Evolutionary conservation across 2,113 vertebrate genomes (phyloP), one percentile per base, ranked within the genome.

Genomic region (Sturnus vulgaris): DNA sequence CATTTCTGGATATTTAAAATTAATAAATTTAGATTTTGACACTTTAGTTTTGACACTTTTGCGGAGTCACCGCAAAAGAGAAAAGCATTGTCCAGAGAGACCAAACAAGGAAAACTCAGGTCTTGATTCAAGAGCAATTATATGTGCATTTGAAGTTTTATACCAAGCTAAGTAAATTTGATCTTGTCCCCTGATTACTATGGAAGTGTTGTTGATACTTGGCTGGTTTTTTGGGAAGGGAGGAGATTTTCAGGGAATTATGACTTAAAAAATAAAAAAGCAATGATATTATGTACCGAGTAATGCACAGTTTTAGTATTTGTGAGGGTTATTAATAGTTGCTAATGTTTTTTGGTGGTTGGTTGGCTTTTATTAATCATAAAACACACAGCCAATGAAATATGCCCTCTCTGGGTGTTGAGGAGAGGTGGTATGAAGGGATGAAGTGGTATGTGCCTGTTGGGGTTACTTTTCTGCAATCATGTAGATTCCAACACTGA

Each of bases 101-200:
- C 14, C 27, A 42, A 55, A 53, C 18, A 60, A 55, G n/a, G 33
- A 53, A 61, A 76, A 19, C 8, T 40, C 7, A 3, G 27, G 23
- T 78, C 56, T 79, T 0, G 1, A 68, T 30, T 63, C 23, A 59
- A 66, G 42, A 53, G 15, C 27, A 31, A n/a, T 47, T 61, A 12
- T 65, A 44, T 55, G 8, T 37, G 11, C 28, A 25, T 5, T 3
- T 63, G 31, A 73, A 40, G 11, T 73, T 82, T 88, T 27, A 25
- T 88, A 72, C 17, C 24, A 33, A 57, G 16, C 14, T 40, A 31
- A 76, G 28, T 46, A 85, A 49, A 60, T 52, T 52, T 60, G 30
- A 57, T 7, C 35, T 0, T 0, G 50, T 59, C 13, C 11, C 6
- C 33, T n/a, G 31, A 12, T 72, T 39, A 25, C 37, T 14, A 7